These are phyloP conservation scores for Phaedon cochleariae DNA, from an alignment of 2,888 invertebrate species.

Conservation along the genomic window DNA sequence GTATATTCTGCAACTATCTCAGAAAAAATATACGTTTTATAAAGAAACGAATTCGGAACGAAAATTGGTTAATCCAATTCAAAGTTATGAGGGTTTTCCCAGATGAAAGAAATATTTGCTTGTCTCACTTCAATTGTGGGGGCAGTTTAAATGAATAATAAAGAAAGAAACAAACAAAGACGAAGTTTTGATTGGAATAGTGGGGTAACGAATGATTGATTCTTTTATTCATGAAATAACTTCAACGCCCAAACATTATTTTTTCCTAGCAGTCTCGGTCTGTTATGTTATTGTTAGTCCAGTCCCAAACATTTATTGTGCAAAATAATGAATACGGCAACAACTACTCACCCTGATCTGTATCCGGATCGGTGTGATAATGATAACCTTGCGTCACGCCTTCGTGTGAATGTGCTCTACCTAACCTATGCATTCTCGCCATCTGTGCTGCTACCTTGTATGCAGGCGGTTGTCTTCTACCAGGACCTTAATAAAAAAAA, in stretches of 20 bases:
- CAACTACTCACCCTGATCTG: slow-evolving; percentile 60
- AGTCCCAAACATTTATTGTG: slow-evolving; percentile 4
- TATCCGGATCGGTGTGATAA: slow-evolving; percentile 68
- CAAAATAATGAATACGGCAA: neutral
- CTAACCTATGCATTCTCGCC: slow-evolving; percentile 82
- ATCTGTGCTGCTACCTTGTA: slow-evolving; percentile 89
- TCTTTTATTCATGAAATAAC: too few species aligned
- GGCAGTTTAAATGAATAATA: too few species aligned
- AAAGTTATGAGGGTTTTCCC: too few species aligned
- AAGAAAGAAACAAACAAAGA: too few species aligned
- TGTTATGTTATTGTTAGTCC: slow-evolving; percentile 16
- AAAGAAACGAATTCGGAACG: too few species aligned
- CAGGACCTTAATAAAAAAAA: slow-evolving; percentile 56
- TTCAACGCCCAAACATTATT: neutral
- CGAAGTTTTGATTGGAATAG: too few species aligned
- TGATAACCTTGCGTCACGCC: slow-evolving; percentile 81
- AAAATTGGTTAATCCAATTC: too few species aligned
- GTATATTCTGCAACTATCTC: too few species aligned
- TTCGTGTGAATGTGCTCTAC: slow-evolving; percentile 87
- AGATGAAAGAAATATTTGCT: too few species aligned
- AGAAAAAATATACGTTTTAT: too few species aligned
- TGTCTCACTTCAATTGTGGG: too few species aligned
- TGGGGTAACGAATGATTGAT: too few species aligned
- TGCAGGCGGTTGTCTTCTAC: slow-evolving; percentile 77
- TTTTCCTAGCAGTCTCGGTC: slow-evolving; percentile 14